These are phyloP conservation scores for Oscheius sp. DNA, from an alignment of 2,888 invertebrate genomes.

Conservation along the genomic window DNA sequence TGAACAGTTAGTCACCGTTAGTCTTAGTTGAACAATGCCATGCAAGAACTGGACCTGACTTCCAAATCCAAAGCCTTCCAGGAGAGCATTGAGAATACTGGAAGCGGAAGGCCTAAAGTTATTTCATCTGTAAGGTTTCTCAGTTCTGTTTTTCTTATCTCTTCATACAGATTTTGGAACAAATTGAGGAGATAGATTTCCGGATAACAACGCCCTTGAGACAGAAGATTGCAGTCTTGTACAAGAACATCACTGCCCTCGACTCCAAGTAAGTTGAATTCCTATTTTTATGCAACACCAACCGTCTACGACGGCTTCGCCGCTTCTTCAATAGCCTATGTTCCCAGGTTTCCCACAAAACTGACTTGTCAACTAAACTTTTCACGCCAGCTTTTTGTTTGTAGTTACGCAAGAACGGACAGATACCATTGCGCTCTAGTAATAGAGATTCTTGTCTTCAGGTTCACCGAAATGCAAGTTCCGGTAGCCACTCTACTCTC, in stretches of 20 bases:
- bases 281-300: not conserved
- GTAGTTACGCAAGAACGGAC: too few species aligned
- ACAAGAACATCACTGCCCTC: constrained; percentile 53
- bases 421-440: too few species aligned
- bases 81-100: constrained; percentile 45
- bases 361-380: too few species aligned
- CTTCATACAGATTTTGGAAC: constrained; percentile 51
- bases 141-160: not conserved
- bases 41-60: constrained; percentile 54
- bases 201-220: constrained; percentile 56
- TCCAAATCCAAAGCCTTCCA: constrained; percentile 52
- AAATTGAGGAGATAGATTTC: constrained; percentile 54
- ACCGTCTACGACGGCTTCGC: too few species aligned
- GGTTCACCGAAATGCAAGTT: constrained; percentile 56
- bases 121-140: constrained; percentile 42
- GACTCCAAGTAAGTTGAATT: constrained; percentile 44
- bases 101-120: constrained; percentile 53
- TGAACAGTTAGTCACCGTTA: not conserved
- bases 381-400: too few species aligned
- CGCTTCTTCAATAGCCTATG: too few species aligned
- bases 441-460: not conserved
- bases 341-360: too few species aligned
- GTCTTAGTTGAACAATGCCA: constrained; percentile 52
- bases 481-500: constrained; percentile 57
- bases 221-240: constrained; percentile 42